A percentile compares a stretch with the other conserved stretches of the same genome.
phyloP scores from a whole-genome alignment of 1,140 invertebrate species.

The Cyclargus thomasi region DNA sequence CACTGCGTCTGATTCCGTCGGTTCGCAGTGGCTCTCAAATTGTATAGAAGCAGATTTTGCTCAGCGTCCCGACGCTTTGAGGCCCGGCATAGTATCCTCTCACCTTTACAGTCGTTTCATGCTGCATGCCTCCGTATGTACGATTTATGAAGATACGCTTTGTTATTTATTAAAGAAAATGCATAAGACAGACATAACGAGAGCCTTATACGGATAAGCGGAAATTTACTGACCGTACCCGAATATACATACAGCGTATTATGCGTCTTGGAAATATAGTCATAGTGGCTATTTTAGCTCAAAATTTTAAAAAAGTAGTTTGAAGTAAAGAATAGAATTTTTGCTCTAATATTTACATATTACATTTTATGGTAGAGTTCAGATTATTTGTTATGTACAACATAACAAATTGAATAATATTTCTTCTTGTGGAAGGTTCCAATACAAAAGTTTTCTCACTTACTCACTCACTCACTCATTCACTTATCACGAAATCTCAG shows the following conservation, averaged over 20 bases:
- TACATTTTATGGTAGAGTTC: background rate
- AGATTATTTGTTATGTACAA: too few species aligned
- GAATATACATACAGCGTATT: background rate
- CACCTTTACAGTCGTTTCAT: conserved; percentile 19
- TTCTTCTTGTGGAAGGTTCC: too few species aligned
- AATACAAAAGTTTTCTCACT: too few species aligned
- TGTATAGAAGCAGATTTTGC: too few species aligned
- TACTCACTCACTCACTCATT: too few species aligned
- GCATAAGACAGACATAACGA: conserved; percentile 3
- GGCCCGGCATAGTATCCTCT: too few species aligned
- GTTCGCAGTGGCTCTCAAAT: too few species aligned
- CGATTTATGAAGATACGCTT: conserved; percentile 17
- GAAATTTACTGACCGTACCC: background rate
- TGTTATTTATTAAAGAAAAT: conserved; percentile 16
- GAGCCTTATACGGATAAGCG: background rate
- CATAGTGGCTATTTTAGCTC: background rate
- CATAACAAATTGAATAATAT: too few species aligned
- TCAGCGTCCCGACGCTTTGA: too few species aligned
- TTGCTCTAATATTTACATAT: background rate
- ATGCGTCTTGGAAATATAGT: background rate
- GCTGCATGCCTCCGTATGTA: conserved; percentile 14
- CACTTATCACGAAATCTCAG: too few species aligned
- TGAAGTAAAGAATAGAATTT: background rate
- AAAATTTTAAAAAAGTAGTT: background rate
- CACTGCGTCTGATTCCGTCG: too few species aligned